Base-by-base conservation (phyloP, 2,888 invertebrate species). In the Pammene aurita region DNA sequence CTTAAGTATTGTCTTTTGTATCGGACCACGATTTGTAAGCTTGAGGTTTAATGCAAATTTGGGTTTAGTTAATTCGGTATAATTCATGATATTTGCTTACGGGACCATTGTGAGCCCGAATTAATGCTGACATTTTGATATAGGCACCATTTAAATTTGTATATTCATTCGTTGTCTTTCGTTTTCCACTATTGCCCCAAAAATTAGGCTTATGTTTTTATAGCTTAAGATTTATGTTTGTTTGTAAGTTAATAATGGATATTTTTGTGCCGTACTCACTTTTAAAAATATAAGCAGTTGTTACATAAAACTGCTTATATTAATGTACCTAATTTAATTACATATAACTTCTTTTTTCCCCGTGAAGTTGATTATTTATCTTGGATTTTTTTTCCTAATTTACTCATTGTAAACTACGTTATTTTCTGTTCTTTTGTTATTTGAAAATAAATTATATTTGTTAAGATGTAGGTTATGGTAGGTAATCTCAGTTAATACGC, bases 51-150 rank as follows among this genome's bases (percentile, higher is more conserved):
- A 68, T 68, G 68, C 64, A 54, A 68, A 68, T 68, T 41, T 14
- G 58, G 68, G 68, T 61, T 67, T 60, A 65, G 54, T 26, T 54
- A 67, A 50, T 41, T 63, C 52, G 13, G 54, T 13, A 57, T 68
- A 64, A 68, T 68, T 68, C 68, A 52, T 57, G 68, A 58, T 57
- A 68, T 68, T 57, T 58, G 64, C 44, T 58, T 26, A 64, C 42
- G 35, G 42, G 54, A 44, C 54, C 26, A 44, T 55, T 64, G 54
- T 55, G 14, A 35, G 26, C 14, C 57, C 16, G 42, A 57, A 66
- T 66, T 66, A 50, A 57, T 66, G 50, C 41, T 34, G 48, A 41
- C 65, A 56, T 56, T 66, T 58, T 66, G 66, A 58, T 66, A 34
- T 66, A 62, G 62, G 50, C 10, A 50, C 1, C 13, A 35, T 60